Evolutionary conservation across 2,888 invertebrate genomes (phyloP).

Genomic region (Antitype chi): DNA sequence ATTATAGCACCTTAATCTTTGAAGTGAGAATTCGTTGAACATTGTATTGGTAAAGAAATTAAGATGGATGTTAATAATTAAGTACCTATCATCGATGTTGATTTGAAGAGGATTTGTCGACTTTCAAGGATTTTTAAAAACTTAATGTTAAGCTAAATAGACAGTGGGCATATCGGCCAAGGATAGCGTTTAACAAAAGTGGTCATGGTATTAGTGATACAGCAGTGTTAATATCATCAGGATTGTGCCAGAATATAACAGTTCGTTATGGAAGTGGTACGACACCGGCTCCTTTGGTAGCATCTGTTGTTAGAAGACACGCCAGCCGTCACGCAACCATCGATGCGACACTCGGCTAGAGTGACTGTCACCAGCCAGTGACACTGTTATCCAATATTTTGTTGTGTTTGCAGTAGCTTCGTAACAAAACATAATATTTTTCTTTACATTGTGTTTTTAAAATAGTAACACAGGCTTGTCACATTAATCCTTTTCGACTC

Average conservation of each 20-base stretch:
- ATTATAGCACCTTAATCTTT: conserved; percentile 40
- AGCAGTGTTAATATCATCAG: too few species aligned
- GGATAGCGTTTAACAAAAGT: background rate
- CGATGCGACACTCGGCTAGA: too few species aligned
- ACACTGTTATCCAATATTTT: too few species aligned
- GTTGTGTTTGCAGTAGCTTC: too few species aligned
- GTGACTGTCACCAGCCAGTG: too few species aligned
- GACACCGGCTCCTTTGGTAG: background rate
- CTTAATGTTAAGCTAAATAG: background rate
- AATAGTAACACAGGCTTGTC: background rate
- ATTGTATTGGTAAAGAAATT: conserved; percentile 36
- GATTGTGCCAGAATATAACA: background rate
- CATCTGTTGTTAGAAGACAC: background rate
- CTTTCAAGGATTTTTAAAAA: background rate
- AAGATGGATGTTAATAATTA: conserved; percentile 42
- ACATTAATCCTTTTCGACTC: background rate
- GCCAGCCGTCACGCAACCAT: background rate
- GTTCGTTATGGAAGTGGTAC: background rate
- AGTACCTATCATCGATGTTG: background rate
- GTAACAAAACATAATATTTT: background rate
- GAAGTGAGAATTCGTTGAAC: conserved; percentile 33
- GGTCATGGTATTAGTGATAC: background rate
- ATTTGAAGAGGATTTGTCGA: background rate
- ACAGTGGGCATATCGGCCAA: background rate
- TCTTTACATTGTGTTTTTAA: background rate